Evolutionary conservation across 2,797 vertebrate species (phyloP).

Genomic region (Danio aesculapii): DNA sequence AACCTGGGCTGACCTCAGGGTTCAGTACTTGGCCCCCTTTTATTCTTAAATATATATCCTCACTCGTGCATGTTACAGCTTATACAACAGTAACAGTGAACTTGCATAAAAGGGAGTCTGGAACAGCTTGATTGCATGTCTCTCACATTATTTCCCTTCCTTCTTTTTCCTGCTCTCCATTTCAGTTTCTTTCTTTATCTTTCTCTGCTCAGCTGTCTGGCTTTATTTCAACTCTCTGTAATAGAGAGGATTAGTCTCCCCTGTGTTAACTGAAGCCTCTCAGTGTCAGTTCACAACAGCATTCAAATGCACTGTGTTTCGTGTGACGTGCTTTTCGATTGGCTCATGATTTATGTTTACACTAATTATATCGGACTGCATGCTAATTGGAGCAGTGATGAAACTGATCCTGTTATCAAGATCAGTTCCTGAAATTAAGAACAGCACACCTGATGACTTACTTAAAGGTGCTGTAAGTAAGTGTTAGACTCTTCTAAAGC

Average conservation of each 20-base stretch:
- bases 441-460: conserved; percentile 15
- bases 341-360: conserved; percentile 37
- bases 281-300: conserved; percentile 23
- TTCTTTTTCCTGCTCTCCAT: not conserved
- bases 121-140: not conserved
- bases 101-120: conserved; percentile 14
- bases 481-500: too few species aligned
- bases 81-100: conserved; percentile 29
- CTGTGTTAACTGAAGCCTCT: conserved; percentile 3
- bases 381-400: conserved; percentile 10
- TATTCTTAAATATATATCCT: not conserved
- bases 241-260: conserved; percentile 27
- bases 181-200: conserved; percentile 18
- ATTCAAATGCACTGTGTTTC: conserved; percentile 29
- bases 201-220: conserved; percentile 3
- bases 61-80: conserved; percentile 18
- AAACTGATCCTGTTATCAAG: conserved; percentile 27
- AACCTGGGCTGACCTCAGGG: not conserved
- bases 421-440: not conserved
- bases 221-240: conserved; percentile 28
- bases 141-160: conserved; percentile 1
- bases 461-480: not conserved
- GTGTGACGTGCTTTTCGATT: conserved; percentile 14
- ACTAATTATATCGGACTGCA: conserved; percentile 41
- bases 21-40: not conserved